These are phyloP conservation scores for Anarhynchus alexandrinus DNA, from an alignment of 2,113 vertebrate genomes.

Conservation along the genomic window DNA sequence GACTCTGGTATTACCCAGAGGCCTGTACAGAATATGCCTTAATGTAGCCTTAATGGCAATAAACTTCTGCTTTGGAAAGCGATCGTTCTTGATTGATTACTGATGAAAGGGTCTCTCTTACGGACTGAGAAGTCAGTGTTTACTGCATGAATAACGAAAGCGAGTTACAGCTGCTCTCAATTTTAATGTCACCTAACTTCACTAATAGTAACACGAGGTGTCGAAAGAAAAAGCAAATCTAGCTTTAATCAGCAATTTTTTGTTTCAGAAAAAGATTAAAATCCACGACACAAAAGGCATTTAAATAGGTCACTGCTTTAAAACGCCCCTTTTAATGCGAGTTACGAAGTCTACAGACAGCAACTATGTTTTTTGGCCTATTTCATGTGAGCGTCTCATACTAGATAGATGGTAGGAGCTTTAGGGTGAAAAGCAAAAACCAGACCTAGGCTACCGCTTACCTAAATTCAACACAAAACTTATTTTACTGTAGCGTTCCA, in stretches of 20 bases:
- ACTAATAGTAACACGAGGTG: background rate
- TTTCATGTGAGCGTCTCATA: background rate
- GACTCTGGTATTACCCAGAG: background rate
- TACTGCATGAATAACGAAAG: background rate
- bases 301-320: background rate
- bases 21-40: background rate
- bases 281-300: background rate
- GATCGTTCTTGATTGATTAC: background rate
- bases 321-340: background rate
- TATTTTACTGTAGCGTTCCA: background rate
- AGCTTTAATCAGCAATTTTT: background rate
- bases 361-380: background rate
- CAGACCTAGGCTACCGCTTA: background rate
- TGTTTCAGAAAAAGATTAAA: background rate
- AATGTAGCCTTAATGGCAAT: background rate
- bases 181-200: background rate
- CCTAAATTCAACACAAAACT: background rate
- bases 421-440: background rate
- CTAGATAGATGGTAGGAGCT: background rate
- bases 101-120: background rate
- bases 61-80: background rate
- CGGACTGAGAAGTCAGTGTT: background rate
- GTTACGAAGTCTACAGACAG: background rate
- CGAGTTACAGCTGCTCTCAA: background rate
- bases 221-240: background rate